A percentile compares a stretch with the other conserved stretches of the same genome.
Conservation (phyloP, 1,140 invertebrate genomes). For the Ridgeia piscesae region DNA sequence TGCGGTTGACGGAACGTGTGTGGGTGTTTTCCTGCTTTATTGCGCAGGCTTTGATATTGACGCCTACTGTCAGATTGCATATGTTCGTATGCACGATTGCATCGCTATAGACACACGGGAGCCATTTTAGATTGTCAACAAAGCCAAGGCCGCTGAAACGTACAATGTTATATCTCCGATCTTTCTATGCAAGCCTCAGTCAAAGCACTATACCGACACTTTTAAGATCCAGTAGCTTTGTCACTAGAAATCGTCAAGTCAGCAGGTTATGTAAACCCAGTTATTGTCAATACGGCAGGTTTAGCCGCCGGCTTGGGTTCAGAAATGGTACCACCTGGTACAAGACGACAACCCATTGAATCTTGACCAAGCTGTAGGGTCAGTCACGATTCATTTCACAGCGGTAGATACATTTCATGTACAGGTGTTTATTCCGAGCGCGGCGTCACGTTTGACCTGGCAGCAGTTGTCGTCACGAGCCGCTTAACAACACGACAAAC, state of each 20-base stretch:
- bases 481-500: neutral
- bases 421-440: neutral
- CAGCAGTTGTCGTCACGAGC: neutral
- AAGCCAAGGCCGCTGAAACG: neutral
- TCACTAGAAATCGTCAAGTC: too few relatives aligned
- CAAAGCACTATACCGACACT: neutral
- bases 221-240: neutral
- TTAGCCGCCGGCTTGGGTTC: neutral
- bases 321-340: neutral
- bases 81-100: too few relatives aligned
- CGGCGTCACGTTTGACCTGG: neutral
- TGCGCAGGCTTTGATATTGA: too few relatives aligned
- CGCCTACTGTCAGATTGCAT: too few relatives aligned
- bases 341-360: neutral
- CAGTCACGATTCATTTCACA: neutral
- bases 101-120: too few relatives aligned
- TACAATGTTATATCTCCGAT: neutral
- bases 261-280: too few relatives aligned
- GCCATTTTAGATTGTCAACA: neutral
- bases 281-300: too few relatives aligned
- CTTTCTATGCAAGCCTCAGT: neutral
- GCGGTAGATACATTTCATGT: neutral
- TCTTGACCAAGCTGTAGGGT: too few relatives aligned
- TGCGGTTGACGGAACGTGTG: too few relatives aligned
- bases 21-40: too few relatives aligned